phyloP scores from a whole-genome alignment of 2,797 vertebrate species.

The Sparus aurata region DNA sequence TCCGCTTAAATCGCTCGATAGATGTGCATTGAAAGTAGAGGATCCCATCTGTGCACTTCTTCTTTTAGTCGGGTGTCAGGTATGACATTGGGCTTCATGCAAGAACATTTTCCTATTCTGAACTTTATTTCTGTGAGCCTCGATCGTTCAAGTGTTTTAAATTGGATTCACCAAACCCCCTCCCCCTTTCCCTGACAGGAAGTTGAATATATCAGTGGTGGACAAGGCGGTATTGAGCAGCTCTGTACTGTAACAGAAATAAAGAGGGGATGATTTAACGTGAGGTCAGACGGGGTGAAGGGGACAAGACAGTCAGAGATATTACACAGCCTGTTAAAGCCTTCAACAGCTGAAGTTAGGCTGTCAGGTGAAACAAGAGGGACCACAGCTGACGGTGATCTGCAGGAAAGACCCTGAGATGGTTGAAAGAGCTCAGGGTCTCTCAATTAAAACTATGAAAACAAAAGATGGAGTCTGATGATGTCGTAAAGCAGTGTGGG shows the following conservation, averaged over 20 bases:
- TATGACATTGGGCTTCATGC: conserved; percentile 14
- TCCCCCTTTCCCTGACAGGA: neutral
- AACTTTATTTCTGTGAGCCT: neutral
- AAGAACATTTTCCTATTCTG: conserved; percentile 13
- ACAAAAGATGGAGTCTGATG: no score
- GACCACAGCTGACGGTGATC: neutral
- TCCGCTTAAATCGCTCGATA: neutral
- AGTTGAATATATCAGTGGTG: neutral
- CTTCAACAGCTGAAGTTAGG: neutral
- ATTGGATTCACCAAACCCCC: neutral
- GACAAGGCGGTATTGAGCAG: neutral
- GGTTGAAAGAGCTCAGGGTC: no score
- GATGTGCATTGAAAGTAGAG: neutral
- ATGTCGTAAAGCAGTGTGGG: no score
- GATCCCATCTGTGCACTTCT: neutral
- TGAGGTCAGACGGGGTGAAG: neutral
- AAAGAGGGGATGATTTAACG: neutral
- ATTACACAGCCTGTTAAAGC: neutral
- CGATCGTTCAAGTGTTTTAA: neutral
- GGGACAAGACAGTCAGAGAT: neutral
- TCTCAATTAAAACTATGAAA: no score
- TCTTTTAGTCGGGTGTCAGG: conserved; percentile 2
- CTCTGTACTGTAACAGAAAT: neutral
- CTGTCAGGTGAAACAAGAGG: neutral
- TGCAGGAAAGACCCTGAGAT: neutral